These are phyloP conservation scores for Cryptotis parvus DNA, from an alignment of 2,113 vertebrate genomes.

Conservation along the genomic window DNA sequence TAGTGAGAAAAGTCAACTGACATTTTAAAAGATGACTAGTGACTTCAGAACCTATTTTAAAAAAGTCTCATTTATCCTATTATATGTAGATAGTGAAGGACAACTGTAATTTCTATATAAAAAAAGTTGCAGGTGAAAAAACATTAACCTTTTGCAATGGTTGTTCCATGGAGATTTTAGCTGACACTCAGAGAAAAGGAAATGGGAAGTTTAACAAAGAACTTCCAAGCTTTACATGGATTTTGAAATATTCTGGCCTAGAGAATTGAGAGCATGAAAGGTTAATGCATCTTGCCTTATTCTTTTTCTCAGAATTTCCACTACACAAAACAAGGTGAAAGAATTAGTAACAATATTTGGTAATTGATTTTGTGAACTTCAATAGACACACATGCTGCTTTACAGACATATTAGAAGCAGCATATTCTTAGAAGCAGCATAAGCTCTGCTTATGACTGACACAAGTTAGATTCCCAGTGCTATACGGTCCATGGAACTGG, in stretches of 20 bases:
- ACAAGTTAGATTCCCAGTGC: too few species aligned
- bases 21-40: neutral
- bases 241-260: neutral
- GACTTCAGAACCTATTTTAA: neutral
- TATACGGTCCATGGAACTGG: too few species aligned
- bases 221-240: neutral
- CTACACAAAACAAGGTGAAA: neutral
- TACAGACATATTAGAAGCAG: neutral
- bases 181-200: rapidly evolving
- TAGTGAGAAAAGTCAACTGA: too few species aligned
- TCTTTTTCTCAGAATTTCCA: neutral
- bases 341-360: neutral
- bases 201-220: neutral
- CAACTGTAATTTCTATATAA: neutral
- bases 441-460: neutral
- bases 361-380: neutral
- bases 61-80: neutral
- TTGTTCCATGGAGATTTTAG: neutral
- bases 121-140: neutral
- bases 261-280: neutral
- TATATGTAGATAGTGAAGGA: too few species aligned
- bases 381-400: neutral
- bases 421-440: neutral
- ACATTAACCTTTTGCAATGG: neutral
- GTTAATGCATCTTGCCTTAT: neutral